These are phyloP conservation scores for Physella acuta DNA, from an alignment of 1,140 invertebrate genomes.

Conservation along the genomic window DNA sequence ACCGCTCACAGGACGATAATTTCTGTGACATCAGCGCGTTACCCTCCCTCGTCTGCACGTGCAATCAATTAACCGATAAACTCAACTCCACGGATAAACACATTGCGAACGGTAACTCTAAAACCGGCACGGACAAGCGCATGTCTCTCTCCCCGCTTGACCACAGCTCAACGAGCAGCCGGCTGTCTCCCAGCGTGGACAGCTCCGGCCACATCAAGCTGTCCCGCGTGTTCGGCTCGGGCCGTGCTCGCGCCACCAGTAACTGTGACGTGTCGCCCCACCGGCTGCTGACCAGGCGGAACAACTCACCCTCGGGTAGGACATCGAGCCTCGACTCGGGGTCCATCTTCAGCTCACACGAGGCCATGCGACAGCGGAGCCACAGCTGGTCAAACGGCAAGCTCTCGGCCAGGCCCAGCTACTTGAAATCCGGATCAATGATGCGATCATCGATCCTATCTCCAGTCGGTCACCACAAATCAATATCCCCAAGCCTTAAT, in stretches of 20 bases:
- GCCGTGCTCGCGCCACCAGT: neutral
- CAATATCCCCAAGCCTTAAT: neutral
- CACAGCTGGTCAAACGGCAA: conserved; percentile 17
- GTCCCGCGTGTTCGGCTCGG: neutral
- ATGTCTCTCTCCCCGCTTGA: neutral
- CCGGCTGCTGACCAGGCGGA: conserved; percentile 11
- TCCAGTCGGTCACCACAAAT: neutral
- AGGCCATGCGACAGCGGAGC: neutral
- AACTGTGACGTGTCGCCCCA: conserved; percentile 12
- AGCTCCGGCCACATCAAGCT: neutral
- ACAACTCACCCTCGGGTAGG: neutral
- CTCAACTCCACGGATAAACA: too few species aligned
- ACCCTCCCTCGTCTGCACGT: neutral
- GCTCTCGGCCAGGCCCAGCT: neutral
- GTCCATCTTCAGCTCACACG: too few species aligned
- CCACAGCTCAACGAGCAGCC: neutral
- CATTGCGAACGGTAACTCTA: neutral
- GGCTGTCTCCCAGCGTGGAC: conserved; percentile 9
- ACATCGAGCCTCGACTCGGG: neutral
- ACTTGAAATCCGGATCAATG: neutral
- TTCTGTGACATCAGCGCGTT: neutral
- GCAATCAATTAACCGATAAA: neutral
- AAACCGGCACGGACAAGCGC: neutral
- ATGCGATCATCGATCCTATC: neutral
- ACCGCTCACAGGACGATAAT: neutral